Evolutionary conservation across 2,113 vertebrate species (phyloP).

Genomic region (Falcunculus frontatus): DNA sequence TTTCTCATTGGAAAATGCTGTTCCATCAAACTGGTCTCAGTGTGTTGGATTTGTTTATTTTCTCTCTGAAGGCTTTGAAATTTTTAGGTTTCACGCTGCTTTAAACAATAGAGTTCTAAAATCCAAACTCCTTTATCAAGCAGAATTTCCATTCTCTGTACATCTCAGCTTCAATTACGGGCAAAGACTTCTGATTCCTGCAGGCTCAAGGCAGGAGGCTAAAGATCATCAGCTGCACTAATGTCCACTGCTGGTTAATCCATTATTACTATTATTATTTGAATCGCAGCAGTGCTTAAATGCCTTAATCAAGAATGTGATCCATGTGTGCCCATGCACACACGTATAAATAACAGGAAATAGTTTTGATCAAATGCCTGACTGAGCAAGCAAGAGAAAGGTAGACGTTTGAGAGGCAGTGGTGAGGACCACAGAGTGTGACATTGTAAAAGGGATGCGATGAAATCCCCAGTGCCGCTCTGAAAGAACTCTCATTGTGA

Average conservation of each 20-base stretch:
- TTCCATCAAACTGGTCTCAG: background rate
- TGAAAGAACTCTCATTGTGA: background rate
- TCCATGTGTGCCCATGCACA: background rate
- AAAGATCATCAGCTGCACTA: constrained; percentile 17
- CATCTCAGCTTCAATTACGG: background rate
- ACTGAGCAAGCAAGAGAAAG: background rate
- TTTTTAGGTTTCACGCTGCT: background rate
- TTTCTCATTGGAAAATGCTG: background rate
- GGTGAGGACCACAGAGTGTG: background rate
- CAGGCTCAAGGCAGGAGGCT: constrained; percentile 36
- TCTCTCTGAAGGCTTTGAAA: background rate
- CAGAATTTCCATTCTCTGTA: background rate
- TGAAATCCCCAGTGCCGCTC: background rate
- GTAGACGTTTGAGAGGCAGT: background rate
- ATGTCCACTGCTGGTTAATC: constrained; percentile 24
- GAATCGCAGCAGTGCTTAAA: background rate
- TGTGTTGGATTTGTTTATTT: background rate
- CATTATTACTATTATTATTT: constrained; percentile 16
- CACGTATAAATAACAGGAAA: background rate
- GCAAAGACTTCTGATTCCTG: background rate
- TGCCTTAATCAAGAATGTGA: background rate
- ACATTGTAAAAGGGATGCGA: background rate
- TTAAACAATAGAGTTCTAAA: background rate
- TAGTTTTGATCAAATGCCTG: background rate
- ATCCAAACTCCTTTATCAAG: background rate